Evolutionary conservation across 2,113 vertebrate species (phyloP), one percentile per base, ranked within the genome.

Genomic region (Athene noctua): DNA sequence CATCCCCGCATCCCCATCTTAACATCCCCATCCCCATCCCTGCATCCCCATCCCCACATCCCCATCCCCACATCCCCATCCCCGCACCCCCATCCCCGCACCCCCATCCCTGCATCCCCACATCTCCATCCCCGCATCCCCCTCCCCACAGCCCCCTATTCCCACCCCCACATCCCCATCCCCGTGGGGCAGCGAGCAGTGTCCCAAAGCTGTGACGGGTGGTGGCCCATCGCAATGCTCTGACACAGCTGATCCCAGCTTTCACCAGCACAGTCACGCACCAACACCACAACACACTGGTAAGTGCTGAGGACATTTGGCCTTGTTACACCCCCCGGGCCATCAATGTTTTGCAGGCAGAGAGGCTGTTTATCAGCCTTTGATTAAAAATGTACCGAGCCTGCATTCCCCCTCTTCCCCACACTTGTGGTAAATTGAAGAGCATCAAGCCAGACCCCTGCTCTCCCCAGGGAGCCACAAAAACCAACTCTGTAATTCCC

Each of bases 191-290:
- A 40, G 10, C 3, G 4, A 46, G n/a, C 65, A 32, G 16, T 11
- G 8, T 59, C 85, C 27, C 70, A 21, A 2, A 3, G 63, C 67
- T 63, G 22, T 30, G 30, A 22, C 3, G 1, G 1, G 25, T 2
- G 9, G 4, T 9, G 57, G 17, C 40, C 36, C 63, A 5, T 20
- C 26, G 3, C 0, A 1, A 30, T 2, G 18, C 44, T 5, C 29
- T 0, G 10, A 40, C 29, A 38, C 57, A 32, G 20, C n/a, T 0
- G 13, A 27, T 21, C 70, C 36, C 5, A 21, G 46, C 34, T 47
- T 11, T 54, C 59, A 22, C 30, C 55, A 22, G 2, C 34, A 6
- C 4, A 14, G 11, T 42, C 34, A 25, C 10, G 1, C 9, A 5
- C 62, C 51, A 5, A 3, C 44, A 66, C 42, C 27, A 2, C 46